Conservation (phyloP, 2,888 invertebrate species). For the Limnephilus marmoratus region DNA sequence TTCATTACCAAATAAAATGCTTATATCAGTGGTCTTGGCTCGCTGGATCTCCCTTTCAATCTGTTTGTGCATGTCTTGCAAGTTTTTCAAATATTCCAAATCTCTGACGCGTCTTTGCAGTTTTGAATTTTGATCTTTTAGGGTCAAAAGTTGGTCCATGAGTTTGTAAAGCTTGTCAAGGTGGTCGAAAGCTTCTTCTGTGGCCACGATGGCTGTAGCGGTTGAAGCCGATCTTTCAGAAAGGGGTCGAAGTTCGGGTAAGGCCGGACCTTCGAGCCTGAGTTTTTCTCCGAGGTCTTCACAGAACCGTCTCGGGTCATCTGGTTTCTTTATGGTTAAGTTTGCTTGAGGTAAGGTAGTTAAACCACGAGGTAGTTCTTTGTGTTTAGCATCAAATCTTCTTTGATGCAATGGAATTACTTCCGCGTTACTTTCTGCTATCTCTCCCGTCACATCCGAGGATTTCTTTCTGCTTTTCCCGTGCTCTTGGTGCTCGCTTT, state of each 20-base stretch:
- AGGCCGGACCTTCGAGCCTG: slow-evolving; percentile 69
- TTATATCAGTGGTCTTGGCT: slow-evolving; percentile 71
- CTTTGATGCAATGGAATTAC: slow-evolving; percentile 72
- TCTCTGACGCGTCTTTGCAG: slow-evolving; percentile 83
- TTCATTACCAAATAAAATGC: slow-evolving; percentile 74
- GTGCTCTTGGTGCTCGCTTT: slow-evolving; percentile 15
- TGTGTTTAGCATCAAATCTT: slow-evolving; percentile 67
- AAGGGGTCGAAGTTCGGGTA: slow-evolving; percentile 71
- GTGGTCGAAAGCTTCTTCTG: slow-evolving; percentile 85
- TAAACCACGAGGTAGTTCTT: slow-evolving; percentile 71
- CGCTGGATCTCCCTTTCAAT: slow-evolving; percentile 73
- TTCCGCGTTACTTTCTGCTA: slow-evolving; percentile 8
- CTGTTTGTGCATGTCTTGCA: slow-evolving; percentile 79
- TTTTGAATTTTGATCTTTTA: slow-evolving; percentile 84
- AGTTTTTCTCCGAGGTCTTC: slow-evolving; percentile 70
- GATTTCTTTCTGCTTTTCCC: slow-evolving; percentile 49
- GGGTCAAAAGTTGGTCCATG: slow-evolving; percentile 85
- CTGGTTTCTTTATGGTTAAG: slow-evolving; percentile 69
- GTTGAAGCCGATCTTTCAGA: slow-evolving; percentile 77
- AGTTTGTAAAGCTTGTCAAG: slow-evolving; percentile 87
- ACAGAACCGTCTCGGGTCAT: slow-evolving; percentile 71
- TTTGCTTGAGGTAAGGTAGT: slow-evolving; percentile 73
- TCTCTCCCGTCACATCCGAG: slow-evolving; percentile 38
- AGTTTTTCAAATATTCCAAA: slow-evolving; percentile 83
- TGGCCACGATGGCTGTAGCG: slow-evolving; percentile 78